These are phyloP conservation scores for roundworm (Caenorhabditis elegans) DNA, from an alignment of 1,140 invertebrate genomes.

Conservation along the genomic window WBcel235 BX284605.5:2382001-2382500, in stretches of 20 bases:
- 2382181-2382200: not conserved
- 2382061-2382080: not conserved
- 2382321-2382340: conserved; percentile 20
- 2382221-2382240: not conserved
- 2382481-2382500: too few species aligned
- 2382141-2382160: too few species aligned
- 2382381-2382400: too few species aligned
- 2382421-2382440: too few species aligned
- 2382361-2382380: not conserved
- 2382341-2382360: conserved; percentile 30
- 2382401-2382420: too few species aligned
- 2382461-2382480: too few species aligned
- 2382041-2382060: conserved; percentile 1
- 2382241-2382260: not conserved
- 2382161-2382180: not conserved
- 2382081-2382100: not conserved
- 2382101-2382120: not conserved
- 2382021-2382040: not conserved
- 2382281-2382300: not conserved
- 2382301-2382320: not conserved
- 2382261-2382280: not conserved
- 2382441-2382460: too few species aligned
- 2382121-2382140: not conserved
- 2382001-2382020: conserved; percentile 6
- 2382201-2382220: not conserved